Evolutionary conservation across 2,797 vertebrate species (phyloP).

Genomic region (Pseudochirops corinnae): DNA sequence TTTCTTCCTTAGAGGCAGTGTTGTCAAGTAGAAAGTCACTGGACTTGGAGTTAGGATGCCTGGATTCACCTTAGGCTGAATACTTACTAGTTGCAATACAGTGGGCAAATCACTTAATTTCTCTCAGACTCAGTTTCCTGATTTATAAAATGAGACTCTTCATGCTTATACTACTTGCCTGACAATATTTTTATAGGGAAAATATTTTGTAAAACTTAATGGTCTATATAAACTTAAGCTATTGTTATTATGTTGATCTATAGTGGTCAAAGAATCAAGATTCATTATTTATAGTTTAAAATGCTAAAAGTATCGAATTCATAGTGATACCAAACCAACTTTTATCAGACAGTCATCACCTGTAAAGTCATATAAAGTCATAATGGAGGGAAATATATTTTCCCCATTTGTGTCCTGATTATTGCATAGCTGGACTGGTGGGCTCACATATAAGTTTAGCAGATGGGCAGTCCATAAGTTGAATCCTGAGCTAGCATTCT

Average conservation of each 20-base stretch:
- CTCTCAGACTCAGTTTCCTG: not conserved
- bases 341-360: not conserved
- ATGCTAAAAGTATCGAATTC: not conserved
- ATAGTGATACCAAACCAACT: not conserved
- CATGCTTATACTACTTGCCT: not conserved
- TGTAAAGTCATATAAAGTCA: not conserved
- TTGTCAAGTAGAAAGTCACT: not conserved
- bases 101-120: not conserved
- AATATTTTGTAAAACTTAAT: not conserved
- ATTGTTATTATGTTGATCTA: not conserved
- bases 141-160: not conserved
- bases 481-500: not conserved
- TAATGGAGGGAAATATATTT: not conserved
- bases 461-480: not conserved
- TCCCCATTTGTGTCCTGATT: not conserved
- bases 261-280: not conserved
- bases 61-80: not conserved
- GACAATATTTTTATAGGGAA: not conserved
- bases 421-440: not conserved
- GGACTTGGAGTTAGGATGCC: not conserved
- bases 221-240: not conserved
- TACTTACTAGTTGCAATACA: not conserved
- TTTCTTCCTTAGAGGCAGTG: not conserved
- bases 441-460: not conserved
- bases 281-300: not conserved